These are phyloP conservation scores for Pomatorhinus ruficollis DNA, from an alignment of 2,113 vertebrate genomes.

Conservation along the genomic window DNA sequence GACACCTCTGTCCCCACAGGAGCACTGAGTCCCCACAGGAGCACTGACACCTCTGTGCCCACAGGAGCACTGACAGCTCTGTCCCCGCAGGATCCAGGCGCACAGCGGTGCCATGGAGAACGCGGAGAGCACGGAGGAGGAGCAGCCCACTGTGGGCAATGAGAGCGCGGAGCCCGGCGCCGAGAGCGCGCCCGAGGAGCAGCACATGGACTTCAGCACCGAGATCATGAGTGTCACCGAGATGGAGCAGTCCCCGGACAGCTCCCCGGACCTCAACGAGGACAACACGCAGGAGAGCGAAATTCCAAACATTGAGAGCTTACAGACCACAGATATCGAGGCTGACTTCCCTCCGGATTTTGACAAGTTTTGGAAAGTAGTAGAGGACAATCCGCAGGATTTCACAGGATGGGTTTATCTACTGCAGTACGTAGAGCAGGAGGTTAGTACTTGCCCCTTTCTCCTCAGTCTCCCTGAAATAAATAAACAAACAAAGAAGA, in stretches of 20 bases:
- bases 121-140: constrained; percentile 59
- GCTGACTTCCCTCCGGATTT: constrained; percentile 85
- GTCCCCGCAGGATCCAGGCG: constrained; percentile 10
- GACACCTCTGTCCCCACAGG: too few species aligned
- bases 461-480: background rate
- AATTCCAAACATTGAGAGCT: constrained; percentile 58
- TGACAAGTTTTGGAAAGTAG: constrained; percentile 91
- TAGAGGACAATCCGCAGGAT: constrained; percentile 94
- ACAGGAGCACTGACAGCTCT: too few species aligned
- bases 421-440: constrained; percentile 96
- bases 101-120: constrained; percentile 61
- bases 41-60: too few species aligned
- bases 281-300: constrained; percentile 80
- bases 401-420: constrained; percentile 98
- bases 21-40: too few species aligned
- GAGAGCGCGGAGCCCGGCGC: constrained; percentile 37
- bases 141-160: constrained; percentile 36
- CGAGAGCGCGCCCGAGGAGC: constrained; percentile 43
- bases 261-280: constrained; percentile 80
- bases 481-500: background rate
- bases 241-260: constrained; percentile 84
- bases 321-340: constrained; percentile 73
- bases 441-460: constrained; percentile 77
- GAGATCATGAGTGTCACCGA: constrained; percentile 81
- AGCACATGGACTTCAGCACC: constrained; percentile 72